Evolutionary conservation across 2,113 vertebrate species (phyloP).

Genomic region (Asarcornis scutulata): DNA sequence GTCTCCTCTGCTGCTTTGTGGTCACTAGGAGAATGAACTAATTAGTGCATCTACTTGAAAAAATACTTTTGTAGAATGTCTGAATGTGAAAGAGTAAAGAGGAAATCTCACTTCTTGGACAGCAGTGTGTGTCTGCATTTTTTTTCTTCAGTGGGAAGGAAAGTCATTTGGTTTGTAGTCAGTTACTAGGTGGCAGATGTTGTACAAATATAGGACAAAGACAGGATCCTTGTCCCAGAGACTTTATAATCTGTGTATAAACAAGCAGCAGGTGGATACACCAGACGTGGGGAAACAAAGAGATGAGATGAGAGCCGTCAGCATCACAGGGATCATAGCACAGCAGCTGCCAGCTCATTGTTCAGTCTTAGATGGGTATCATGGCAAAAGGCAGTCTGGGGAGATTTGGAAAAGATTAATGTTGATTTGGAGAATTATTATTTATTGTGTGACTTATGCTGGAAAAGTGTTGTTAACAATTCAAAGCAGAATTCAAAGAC

Average conservation of each 20-base stretch:
- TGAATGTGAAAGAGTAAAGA: not conserved
- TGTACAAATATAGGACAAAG: not conserved
- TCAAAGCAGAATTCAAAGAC: constrained; percentile 5
- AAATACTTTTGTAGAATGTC: not conserved
- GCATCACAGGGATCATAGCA: not conserved
- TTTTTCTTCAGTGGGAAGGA: not conserved
- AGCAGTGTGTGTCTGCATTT: not conserved
- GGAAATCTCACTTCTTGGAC: not conserved
- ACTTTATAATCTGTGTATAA: constrained; percentile 22
- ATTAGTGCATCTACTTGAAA: not conserved
- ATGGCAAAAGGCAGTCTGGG: not conserved
- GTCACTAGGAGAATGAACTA: not conserved
- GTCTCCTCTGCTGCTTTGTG: not conserved
- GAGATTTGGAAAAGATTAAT: not conserved
- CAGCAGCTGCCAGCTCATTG: not conserved
- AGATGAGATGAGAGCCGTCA: not conserved
- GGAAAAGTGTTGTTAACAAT: not conserved
- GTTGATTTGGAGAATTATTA: not conserved
- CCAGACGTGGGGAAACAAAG: not conserved
- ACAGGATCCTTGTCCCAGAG: not conserved
- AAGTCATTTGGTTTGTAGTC: not conserved
- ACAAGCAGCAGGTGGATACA: constrained; percentile 17
- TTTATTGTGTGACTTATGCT: not conserved
- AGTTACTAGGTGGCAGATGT: constrained; percentile 17
- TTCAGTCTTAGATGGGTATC: not conserved